A percentile compares a stretch with the other conserved stretches of the same genome.
Conservation (phyloP, 2,888 invertebrate genomes). For the Lottia gigantea region DNA sequence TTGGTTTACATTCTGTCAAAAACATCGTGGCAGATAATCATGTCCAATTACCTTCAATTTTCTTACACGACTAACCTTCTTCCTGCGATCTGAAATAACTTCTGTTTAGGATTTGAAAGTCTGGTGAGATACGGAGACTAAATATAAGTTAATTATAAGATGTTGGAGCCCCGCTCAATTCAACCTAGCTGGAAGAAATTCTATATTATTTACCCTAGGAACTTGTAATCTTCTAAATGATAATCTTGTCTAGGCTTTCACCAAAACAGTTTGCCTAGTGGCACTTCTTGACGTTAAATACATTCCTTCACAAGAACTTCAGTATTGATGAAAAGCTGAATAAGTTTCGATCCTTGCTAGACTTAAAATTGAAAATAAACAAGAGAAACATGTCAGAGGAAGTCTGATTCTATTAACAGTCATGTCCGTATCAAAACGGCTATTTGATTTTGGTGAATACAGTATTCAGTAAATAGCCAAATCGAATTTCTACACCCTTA, state of each 20-base stretch:
- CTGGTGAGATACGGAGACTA: too few relatives aligned
- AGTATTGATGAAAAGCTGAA: conserved; percentile 6
- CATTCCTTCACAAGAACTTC: background rate
- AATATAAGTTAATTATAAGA: too few relatives aligned
- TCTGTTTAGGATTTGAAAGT: too few relatives aligned
- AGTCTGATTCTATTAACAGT: conserved; percentile 10
- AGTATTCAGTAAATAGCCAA: conserved; percentile 10
- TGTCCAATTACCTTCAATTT: too few relatives aligned
- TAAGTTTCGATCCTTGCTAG: conserved; percentile 1
- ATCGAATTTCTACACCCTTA: conserved; percentile 8
- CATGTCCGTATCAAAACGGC: conserved; percentile 8
- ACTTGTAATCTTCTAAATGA: background rate
- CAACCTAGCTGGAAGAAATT: too few relatives aligned
- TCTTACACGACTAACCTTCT: too few relatives aligned
- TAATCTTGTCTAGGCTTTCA: background rate
- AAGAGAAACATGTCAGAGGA: conserved; percentile 3
- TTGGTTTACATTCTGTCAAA: too few relatives aligned
- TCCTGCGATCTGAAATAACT: too few relatives aligned
- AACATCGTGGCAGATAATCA: too few relatives aligned
- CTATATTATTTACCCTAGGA: background rate
- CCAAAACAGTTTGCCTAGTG: conserved; percentile 5
- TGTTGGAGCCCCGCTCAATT: too few relatives aligned
- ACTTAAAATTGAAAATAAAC: conserved; percentile 8
- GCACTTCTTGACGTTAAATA: conserved; percentile 2
- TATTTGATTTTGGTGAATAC: conserved; percentile 7